Evolutionary conservation across 2,113 vertebrate species (phyloP).

Genomic region (Pycnonotus jocosus): DNA sequence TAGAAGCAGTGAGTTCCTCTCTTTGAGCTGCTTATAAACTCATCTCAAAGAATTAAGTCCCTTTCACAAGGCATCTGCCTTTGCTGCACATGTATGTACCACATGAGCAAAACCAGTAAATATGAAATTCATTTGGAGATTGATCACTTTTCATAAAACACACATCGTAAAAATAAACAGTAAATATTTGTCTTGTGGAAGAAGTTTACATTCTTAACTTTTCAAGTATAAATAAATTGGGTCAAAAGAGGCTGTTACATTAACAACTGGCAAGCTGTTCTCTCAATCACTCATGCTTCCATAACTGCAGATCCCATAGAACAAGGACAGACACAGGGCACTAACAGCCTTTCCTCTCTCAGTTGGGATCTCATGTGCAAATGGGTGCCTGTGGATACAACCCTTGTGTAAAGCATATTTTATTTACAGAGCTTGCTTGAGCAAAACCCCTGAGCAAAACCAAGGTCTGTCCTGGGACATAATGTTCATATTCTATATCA

Average conservation of each 20-base stretch:
- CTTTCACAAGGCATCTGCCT: background rate
- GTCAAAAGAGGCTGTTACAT: background rate
- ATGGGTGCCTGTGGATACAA: background rate
- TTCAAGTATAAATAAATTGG: background rate
- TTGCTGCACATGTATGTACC: background rate
- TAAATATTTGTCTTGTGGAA: background rate
- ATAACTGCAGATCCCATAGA: background rate
- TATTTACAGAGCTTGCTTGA: background rate
- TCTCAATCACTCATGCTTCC: background rate
- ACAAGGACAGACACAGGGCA: background rate
- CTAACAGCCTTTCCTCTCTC: background rate
- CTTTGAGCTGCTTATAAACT: background rate
- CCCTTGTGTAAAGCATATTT: background rate
- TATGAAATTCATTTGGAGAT: background rate
- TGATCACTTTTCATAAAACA: background rate
- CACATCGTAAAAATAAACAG: background rate
- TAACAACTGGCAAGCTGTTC: background rate
- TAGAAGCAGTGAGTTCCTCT: background rate
- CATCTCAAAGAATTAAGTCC: background rate
- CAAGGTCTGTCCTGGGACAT: background rate
- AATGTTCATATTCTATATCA: background rate
- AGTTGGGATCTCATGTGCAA: background rate
- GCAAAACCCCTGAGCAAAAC: background rate
- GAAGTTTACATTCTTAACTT: slow-evolving; percentile 3
- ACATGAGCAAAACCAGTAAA: background rate